These are phyloP conservation scores for Orius insidiosus DNA, from an alignment of 1,140 invertebrate genomes.

Conservation along the genomic window DNA sequence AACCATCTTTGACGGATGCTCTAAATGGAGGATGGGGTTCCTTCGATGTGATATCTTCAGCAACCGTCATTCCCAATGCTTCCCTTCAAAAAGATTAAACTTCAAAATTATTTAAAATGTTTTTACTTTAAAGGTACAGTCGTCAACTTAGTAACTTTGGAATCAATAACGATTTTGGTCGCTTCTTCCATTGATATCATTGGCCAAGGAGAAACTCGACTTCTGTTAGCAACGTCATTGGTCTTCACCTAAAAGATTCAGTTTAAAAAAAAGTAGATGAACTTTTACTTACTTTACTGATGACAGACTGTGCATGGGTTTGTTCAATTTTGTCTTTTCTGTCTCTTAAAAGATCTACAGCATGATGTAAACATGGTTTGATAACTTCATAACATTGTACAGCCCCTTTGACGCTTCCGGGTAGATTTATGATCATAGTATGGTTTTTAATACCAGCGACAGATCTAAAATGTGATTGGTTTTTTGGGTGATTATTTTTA, in stretches of 20 bases:
- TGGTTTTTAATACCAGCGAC: slow-evolving; percentile 58
- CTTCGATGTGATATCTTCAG: slow-evolving; percentile 41
- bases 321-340: slow-evolving; percentile 28
- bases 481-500: too few relatives aligned
- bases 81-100: slow-evolving; percentile 20
- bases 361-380: slow-evolving; percentile 53
- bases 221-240: slow-evolving; percentile 29
- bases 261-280: slow-evolving; percentile 9
- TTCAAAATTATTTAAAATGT: background rate
- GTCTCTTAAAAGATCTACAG: slow-evolving; percentile 51
- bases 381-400: slow-evolving; percentile 65
- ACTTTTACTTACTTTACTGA: slow-evolving; percentile 17
- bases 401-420: slow-evolving; percentile 79
- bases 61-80: slow-evolving; percentile 36
- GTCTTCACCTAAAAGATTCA: background rate
- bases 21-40: slow-evolving; percentile 74
- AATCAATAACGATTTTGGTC: slow-evolving; percentile 35
- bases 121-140: slow-evolving; percentile 19
- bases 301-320: slow-evolving; percentile 32
- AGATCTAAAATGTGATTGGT: slow-evolving; percentile 29
- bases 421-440: slow-evolving; percentile 83
- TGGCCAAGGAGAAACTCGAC: slow-evolving; percentile 59
- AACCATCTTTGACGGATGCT: slow-evolving; percentile 91
- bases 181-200: slow-evolving; percentile 58
- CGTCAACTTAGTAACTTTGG: slow-evolving; percentile 13